Conservation (phyloP, 2,888 invertebrate genomes). For the Drosophila leonis region DNA sequence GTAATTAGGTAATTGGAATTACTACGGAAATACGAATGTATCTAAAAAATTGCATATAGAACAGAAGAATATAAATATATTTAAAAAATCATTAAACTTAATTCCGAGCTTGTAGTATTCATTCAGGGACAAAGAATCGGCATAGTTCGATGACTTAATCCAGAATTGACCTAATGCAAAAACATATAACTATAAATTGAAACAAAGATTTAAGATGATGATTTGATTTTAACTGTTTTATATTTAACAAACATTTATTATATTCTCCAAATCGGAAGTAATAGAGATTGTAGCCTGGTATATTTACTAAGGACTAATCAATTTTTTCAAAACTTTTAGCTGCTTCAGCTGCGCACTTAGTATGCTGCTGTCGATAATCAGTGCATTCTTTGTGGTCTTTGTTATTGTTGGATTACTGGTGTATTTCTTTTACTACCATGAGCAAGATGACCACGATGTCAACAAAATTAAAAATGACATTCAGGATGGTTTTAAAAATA, state of each 20-base stretch:
- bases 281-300: neutral
- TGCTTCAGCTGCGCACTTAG: slow-evolving; percentile 81
- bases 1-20: too few species aligned
- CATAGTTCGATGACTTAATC: too few species aligned
- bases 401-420: slow-evolving; percentile 74
- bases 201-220: neutral
- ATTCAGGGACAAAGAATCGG: too few species aligned
- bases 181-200: neutral
- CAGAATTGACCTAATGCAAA: too few species aligned
- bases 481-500: slow-evolving; percentile 45
- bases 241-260: neutral
- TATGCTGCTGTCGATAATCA: slow-evolving; percentile 78
- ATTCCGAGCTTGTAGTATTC: too few species aligned
- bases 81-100: too few species aligned
- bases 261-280: neutral
- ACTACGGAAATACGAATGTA: too few species aligned
- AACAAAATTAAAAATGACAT: slow-evolving; percentile 62
- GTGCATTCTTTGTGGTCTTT: slow-evolving; percentile 75
- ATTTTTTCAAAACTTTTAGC: slow-evolving; percentile 50
- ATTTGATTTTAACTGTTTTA: neutral
- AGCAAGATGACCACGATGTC: slow-evolving; percentile 66
- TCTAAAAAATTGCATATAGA: too few species aligned
- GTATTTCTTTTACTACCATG: slow-evolving; percentile 75
- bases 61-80: too few species aligned
- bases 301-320: neutral